Conservation (phyloP, 2,797 vertebrate species). For the Fistularia commersonii region DNA sequence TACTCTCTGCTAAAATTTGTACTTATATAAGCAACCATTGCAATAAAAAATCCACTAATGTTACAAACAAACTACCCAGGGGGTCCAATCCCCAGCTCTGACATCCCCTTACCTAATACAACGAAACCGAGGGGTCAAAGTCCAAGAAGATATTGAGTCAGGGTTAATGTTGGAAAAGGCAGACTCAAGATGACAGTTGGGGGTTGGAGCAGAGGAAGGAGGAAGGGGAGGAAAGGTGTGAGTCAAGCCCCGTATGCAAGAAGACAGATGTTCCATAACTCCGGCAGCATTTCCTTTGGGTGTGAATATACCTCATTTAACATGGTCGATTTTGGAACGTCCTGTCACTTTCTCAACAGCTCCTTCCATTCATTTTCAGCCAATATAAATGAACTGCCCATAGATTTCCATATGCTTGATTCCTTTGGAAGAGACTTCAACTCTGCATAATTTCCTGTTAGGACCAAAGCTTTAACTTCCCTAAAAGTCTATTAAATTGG, state of each 20-base stretch:
- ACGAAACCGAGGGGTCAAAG: too few species aligned
- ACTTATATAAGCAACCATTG: too few species aligned
- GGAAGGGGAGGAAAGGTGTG: conserved; percentile 19
- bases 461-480: conserved; percentile 55
- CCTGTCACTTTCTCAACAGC: conserved; percentile 50
- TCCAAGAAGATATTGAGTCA: too few species aligned
- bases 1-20: too few species aligned
- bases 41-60: too few species aligned
- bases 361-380: conserved; percentile 56
- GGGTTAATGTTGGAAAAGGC: too few species aligned
- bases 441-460: conserved; percentile 55
- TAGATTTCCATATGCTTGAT: conserved; percentile 64
- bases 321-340: conserved; percentile 48
- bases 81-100: too few species aligned
- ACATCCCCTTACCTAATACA: too few species aligned
- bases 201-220: background rate
- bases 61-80: too few species aligned
- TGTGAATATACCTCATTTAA: conserved; percentile 58
- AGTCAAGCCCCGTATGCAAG: conserved; percentile 4
- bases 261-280: conserved; percentile 28
- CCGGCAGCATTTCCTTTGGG: conserved; percentile 28
- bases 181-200: conserved; percentile 6
- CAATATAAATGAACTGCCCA: conserved; percentile 62
- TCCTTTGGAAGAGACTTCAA: conserved; percentile 50
- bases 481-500: conserved; percentile 56